Conservation (phyloP, 2,888 invertebrate genomes). For the Leucoptera coffeella region DNA sequence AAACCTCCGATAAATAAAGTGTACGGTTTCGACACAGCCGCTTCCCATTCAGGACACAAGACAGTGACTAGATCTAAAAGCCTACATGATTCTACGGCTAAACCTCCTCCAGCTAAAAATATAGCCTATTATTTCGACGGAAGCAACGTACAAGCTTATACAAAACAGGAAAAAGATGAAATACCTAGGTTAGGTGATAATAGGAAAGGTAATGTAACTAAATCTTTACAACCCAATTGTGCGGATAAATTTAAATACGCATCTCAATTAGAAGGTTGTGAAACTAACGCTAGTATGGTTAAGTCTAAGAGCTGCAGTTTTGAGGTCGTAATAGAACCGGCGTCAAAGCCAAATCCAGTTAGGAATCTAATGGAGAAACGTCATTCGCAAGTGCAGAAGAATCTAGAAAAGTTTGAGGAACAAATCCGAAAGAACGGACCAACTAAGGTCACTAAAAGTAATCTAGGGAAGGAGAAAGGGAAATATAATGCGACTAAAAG, state of each 20-base stretch:
- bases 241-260: conserved; percentile 38
- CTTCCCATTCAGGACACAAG: conserved; percentile 26
- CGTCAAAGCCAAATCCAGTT: conserved; percentile 38
- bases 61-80: conserved; percentile 42
- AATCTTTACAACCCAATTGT: conserved; percentile 37
- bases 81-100: conserved; percentile 31
- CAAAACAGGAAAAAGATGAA: conserved; percentile 40
- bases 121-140: conserved; percentile 49
- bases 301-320: conserved; percentile 49
- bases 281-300: conserved; percentile 33
- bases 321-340: conserved; percentile 44
- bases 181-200: conserved; percentile 52
- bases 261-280: conserved; percentile 39
- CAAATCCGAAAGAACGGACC: conserved; percentile 39
- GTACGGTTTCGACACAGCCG: conserved; percentile 38
- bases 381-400: conserved; percentile 46
- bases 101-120: conserved; percentile 30
- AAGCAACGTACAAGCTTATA: conserved; percentile 31
- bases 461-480: conserved; percentile 31
- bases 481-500: conserved; percentile 42
- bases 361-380: conserved; percentile 42
- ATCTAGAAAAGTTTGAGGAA: conserved; percentile 56
- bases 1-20: conserved; percentile 42
- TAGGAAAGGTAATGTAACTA: conserved; percentile 39
- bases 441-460: conserved; percentile 32